Percentiles rank a stretch among this genome's conserved stretches.
phyloP scores from a whole-genome alignment of 2,797 vertebrate genomes.

The Acipenser oxyrinchus region DNA sequence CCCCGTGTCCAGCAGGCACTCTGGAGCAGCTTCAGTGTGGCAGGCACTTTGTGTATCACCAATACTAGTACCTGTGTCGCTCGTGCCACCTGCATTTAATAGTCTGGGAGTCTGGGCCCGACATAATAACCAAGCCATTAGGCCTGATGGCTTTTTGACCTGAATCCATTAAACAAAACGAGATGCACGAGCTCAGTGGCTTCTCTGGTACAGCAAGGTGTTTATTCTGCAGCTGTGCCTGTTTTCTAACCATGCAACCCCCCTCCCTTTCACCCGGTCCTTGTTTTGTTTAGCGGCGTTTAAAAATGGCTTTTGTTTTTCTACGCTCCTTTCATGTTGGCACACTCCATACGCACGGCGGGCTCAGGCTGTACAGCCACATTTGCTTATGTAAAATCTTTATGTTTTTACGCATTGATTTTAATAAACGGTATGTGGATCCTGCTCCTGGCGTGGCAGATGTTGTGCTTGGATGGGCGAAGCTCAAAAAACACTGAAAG shows the following conservation, averaged over 20 bases:
- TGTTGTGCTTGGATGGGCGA: slow-evolving; percentile 28
- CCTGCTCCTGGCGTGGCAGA: slow-evolving; percentile 30
- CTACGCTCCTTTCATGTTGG: slow-evolving; percentile 35
- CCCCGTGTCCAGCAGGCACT: no score
- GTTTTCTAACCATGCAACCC: not conserved
- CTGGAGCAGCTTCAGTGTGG: no score
- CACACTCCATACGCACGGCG: slow-evolving; percentile 26
- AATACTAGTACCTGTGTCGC: no score
- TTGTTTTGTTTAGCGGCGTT: slow-evolving; percentile 47
- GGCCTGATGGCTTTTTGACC: no score
- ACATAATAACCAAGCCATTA: no score
- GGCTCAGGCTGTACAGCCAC: slow-evolving; percentile 30
- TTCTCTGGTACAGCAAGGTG: not conserved
- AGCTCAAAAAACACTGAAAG: slow-evolving; percentile 33
- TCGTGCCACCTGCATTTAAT: no score
- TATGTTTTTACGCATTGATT: slow-evolving; percentile 40
- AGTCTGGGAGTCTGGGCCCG: no score
- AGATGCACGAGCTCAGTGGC: no score
- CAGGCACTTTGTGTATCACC: no score
- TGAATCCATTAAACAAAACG: no score
- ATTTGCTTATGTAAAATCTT: slow-evolving; percentile 72
- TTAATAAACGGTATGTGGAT: slow-evolving; percentile 41
- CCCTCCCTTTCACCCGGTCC: not conserved
- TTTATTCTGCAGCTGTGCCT: not conserved
- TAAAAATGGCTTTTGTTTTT: slow-evolving; percentile 22